Percentiles rank a stretch among this genome's conserved stretches.
These are phyloP conservation scores for Venturia canescens DNA, from an alignment of 1,140 invertebrate species.

Conservation along the genomic window DNA sequence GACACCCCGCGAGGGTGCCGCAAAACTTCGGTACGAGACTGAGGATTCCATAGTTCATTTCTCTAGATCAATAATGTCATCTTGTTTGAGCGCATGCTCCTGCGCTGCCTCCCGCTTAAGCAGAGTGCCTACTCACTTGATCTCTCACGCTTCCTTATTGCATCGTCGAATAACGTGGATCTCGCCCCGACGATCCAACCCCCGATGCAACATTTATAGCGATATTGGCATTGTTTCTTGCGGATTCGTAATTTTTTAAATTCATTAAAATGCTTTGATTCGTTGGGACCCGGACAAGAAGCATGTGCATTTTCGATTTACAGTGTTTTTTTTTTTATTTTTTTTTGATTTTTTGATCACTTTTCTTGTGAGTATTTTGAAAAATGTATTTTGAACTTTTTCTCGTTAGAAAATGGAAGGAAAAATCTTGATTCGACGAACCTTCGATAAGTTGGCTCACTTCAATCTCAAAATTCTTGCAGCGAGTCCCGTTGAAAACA, in stretches of 20 bases:
- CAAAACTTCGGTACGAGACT: conserved; percentile 63
- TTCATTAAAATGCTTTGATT: no score
- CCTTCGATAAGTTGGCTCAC: no score
- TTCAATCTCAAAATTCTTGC: no score
- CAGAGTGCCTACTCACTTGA: conserved; percentile 34
- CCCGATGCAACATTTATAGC: conserved; percentile 75
- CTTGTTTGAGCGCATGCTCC: conserved; percentile 69
- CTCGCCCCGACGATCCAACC: conserved; percentile 52
- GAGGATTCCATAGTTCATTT: conserved; percentile 67
- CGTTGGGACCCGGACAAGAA: no score
- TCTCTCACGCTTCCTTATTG: conserved; percentile 48
- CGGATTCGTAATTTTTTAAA: conserved; percentile 70
- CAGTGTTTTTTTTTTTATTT: no score
- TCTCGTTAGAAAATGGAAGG: no score
- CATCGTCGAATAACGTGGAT: conserved; percentile 56
- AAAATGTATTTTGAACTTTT: no score
- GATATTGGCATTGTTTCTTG: conserved; percentile 76
- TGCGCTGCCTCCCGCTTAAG: background rate
- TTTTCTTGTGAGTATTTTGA: no score
- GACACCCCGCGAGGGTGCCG: conserved; percentile 50
- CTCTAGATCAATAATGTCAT: conserved; percentile 76
- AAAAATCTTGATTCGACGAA: no score
- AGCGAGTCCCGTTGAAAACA: no score
- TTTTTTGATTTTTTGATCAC: no score
- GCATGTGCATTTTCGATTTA: no score